A percentile compares a stretch with the other conserved stretches of the same genome.
Evolutionary conservation across 2,113 vertebrate species (phyloP).

Genomic region (Paraplagusia blochii): DNA sequence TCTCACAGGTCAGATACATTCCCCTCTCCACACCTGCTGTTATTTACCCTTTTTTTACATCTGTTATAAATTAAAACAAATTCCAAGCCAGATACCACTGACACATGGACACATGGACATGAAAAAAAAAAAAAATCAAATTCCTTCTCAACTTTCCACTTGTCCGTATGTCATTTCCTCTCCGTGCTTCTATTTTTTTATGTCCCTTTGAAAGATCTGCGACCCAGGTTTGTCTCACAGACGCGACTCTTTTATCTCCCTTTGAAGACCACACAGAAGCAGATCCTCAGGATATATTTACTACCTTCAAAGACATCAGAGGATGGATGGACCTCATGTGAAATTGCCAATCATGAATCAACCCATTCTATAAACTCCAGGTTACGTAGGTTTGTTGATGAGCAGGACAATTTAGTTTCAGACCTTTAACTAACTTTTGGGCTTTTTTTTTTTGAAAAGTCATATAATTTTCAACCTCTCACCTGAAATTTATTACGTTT

Average conservation of each 20-base stretch:
- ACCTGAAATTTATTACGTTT: no score
- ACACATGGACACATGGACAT: background rate
- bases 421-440: no score
- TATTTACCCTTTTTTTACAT: background rate
- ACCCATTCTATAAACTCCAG: no score
- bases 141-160: background rate
- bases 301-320: background rate
- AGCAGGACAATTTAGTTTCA: no score
- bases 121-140: background rate
- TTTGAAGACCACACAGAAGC: slow-evolving; percentile 7
- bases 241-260: slow-evolving; percentile 2
- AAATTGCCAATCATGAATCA: no score
- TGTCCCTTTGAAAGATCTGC: background rate
- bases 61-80: no score
- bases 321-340: slow-evolving; percentile 1
- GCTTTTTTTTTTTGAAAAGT: no score
- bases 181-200: background rate
- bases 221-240: slow-evolving; percentile 11
- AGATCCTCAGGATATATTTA: background rate
- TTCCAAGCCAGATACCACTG: background rate
- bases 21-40: background rate
- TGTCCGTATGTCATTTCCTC: background rate
- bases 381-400: no score
- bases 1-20: no score
- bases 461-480: no score